These are phyloP conservation scores for Reinhardtius hippoglossoides DNA, from an alignment of 2,113 vertebrate genomes.

Conservation along the genomic window DNA sequence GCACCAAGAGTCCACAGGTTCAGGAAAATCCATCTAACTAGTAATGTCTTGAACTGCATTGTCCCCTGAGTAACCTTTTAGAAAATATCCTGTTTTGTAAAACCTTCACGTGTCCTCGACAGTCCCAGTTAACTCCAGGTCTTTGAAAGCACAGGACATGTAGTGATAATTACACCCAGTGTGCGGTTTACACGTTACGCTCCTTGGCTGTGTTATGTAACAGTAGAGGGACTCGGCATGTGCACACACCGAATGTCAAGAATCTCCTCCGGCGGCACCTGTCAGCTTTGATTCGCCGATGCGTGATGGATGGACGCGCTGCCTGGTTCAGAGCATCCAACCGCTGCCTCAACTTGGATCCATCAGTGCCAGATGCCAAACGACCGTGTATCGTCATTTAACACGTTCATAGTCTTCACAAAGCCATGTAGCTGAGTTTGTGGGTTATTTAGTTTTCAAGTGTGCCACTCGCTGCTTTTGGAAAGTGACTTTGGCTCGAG, in stretches of 20 bases:
- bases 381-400: not conserved
- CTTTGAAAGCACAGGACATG: conserved; percentile 25
- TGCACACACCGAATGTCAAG: conserved; percentile 17
- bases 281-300: conserved; percentile 50
- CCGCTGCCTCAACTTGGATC: not conserved
- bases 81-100: not conserved
- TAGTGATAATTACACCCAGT: conserved; percentile 30
- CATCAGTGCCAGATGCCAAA: not conserved
- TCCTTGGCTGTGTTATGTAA: conserved; percentile 47
- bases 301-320: conserved; percentile 9
- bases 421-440: too few species aligned
- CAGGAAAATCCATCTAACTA: not conserved
- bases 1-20: not conserved
- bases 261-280: conserved; percentile 38
- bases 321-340: conserved; percentile 20
- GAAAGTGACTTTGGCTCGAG: conserved; percentile 16
- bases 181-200: conserved; percentile 10
- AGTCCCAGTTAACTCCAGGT: conserved; percentile 14
- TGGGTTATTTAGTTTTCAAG: too few species aligned
- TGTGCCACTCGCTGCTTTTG: too few species aligned
- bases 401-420: not conserved
- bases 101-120: not conserved
- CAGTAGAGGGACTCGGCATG: conserved; percentile 9
- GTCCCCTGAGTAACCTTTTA: not conserved
- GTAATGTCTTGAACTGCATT: not conserved